Evolutionary conservation across 2,797 vertebrate species (phyloP).

Genomic region (Melanogrammus aeglefinus): DNA sequence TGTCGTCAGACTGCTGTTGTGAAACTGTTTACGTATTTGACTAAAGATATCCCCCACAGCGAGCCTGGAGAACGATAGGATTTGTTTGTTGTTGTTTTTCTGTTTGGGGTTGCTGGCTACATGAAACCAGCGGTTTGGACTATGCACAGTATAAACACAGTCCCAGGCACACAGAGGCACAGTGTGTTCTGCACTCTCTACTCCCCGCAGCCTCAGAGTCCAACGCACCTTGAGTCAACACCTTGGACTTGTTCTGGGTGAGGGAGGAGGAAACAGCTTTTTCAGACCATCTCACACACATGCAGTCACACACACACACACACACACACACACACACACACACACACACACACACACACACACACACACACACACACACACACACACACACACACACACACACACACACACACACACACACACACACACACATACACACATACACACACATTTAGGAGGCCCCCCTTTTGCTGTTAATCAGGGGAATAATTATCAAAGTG

Average conservation of each 20-base stretch:
- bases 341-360: constrained; percentile 4
- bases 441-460: constrained; percentile 57
- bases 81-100: constrained; percentile 29
- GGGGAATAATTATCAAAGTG: constrained; percentile 82
- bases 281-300: neutral
- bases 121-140: constrained; percentile 29
- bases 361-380: neutral
- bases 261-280: too few relatives aligned
- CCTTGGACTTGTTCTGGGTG: too few relatives aligned
- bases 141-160: constrained; percentile 6
- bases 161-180: constrained; percentile 19
- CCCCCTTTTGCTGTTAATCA: constrained; percentile 76
- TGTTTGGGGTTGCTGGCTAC: constrained; percentile 35
- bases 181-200: too few relatives aligned
- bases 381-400: neutral
- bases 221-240: too few relatives aligned
- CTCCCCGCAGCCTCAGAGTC: too few relatives aligned
- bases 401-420: neutral
- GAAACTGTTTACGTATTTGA: constrained; percentile 40
- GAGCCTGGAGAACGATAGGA: constrained; percentile 19
- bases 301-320: neutral
- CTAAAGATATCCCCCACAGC: constrained; percentile 46
- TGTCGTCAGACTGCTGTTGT: constrained; percentile 41
- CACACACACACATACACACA: neutral
- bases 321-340: neutral